Percentiles rank a stretch among this genome's conserved stretches.
Conservation (phyloP, 1,140 invertebrate species). For the Lucilia cuprina region DNA sequence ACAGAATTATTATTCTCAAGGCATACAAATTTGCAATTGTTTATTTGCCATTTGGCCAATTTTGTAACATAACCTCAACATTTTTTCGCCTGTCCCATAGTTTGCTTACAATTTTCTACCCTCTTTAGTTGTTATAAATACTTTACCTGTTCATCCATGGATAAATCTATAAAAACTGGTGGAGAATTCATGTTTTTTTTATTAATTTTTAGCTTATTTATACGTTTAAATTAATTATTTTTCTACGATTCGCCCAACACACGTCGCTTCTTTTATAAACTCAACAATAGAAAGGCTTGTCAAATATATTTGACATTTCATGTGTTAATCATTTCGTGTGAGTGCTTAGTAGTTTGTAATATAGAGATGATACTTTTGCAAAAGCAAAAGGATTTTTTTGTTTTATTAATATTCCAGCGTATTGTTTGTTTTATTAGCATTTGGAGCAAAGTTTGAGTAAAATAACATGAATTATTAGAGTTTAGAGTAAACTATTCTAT, state of each 20-base stretch:
- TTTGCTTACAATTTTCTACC: not conserved
- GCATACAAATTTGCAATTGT: slow-evolving; percentile 39
- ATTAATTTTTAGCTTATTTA: slow-evolving; percentile 11
- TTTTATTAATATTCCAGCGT: no score
- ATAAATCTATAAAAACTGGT: slow-evolving; percentile 82
- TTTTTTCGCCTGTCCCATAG: not conserved
- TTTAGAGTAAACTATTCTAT: no score
- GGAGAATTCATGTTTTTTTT: slow-evolving; percentile 71
- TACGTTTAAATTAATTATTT: not conserved
- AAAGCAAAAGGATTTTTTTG: not conserved
- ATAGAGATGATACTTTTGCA: not conserved
- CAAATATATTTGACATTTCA: not conserved
- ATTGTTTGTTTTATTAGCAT: no score
- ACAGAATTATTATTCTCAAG: slow-evolving; percentile 33
- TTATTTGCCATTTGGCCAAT: slow-evolving; percentile 38
- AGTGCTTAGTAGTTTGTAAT: not conserved
- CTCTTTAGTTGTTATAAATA: not conserved
- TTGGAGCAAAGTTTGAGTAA: no score
- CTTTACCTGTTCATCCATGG: slow-evolving; percentile 78
- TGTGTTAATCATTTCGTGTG: not conserved
- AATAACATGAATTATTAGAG: no score
- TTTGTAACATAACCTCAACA: slow-evolving; percentile 61
- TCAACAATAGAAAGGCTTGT: slow-evolving; percentile 28
- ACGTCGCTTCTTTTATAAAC: slow-evolving; percentile 38
- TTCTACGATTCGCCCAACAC: slow-evolving; percentile 25